phyloP scores from a whole-genome alignment of 2,113 vertebrate genomes.

The Nothocercus julius region DNA sequence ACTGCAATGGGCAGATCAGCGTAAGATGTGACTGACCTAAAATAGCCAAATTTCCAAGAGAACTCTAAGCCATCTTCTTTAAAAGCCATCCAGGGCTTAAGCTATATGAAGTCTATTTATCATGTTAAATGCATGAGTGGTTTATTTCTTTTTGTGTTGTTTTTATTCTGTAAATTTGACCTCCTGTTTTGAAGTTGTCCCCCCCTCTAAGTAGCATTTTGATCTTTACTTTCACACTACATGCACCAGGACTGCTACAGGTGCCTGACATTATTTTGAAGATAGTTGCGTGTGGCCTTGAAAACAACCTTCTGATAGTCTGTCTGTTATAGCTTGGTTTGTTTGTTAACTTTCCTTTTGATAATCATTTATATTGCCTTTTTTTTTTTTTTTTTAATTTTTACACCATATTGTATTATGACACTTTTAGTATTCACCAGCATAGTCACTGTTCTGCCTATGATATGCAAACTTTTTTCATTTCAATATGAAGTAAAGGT shows the following conservation, averaged over 20 bases:
- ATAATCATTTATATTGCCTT: constrained; percentile 74
- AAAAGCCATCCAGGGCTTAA: constrained; percentile 73
- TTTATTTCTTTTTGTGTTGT: constrained; percentile 33
- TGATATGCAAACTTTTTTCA: constrained; percentile 84
- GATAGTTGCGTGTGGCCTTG: constrained; percentile 62
- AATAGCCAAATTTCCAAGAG: constrained; percentile 55
- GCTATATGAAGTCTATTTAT: constrained; percentile 81
- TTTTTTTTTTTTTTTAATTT: constrained; percentile 51
- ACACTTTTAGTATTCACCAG: constrained; percentile 96
- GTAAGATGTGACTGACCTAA: constrained; percentile 33
- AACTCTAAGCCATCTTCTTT: constrained; percentile 78
- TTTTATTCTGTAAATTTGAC: constrained; percentile 69
- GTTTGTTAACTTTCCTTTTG: constrained; percentile 71
- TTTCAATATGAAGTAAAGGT: constrained; percentile 92
- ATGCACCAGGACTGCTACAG: constrained; percentile 35
- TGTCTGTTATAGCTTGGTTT: constrained; percentile 41
- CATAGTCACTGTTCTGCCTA: constrained; percentile 89
- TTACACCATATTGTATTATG: constrained; percentile 83
- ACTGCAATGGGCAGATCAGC: constrained; percentile 1
- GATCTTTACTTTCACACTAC: constrained; percentile 13
- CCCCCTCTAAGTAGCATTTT: constrained; percentile 28
- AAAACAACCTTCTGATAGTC: constrained; percentile 68
- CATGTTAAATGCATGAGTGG: constrained; percentile 81
- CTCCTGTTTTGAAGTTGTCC: constrained; percentile 56
- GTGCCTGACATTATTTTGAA: constrained; percentile 46